phyloP scores from a whole-genome alignment of 2,113 vertebrate species.

The Crypturellus undulatus region DNA sequence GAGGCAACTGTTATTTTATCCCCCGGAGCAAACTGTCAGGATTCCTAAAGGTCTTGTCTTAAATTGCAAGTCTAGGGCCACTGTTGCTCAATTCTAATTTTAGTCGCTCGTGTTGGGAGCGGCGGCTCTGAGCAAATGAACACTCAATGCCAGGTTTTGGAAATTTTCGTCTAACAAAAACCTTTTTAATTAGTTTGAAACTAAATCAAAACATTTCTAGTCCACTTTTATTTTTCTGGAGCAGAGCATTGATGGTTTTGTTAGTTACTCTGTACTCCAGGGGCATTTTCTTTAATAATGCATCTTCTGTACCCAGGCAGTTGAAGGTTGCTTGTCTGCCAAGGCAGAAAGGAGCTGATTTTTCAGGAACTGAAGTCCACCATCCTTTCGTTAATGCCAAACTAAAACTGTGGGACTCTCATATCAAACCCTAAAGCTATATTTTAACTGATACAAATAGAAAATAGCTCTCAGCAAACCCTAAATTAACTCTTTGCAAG shows the following conservation, averaged over 20 bases:
- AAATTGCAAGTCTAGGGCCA: slow-evolving; percentile 26
- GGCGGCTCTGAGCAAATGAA: not conserved
- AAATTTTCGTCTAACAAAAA: not conserved
- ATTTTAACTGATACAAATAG: not conserved
- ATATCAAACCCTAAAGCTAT: not conserved
- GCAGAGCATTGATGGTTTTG: no score
- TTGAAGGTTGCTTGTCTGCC: not conserved
- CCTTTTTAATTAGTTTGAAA: slow-evolving; percentile 5
- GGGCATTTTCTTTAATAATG: not conserved
- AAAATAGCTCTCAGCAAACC: not conserved
- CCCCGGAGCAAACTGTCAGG: slow-evolving; percentile 39
- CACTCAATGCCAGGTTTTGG: not conserved
- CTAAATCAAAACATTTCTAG: not conserved
- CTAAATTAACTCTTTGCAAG: not conserved
- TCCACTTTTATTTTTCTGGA: not conserved
- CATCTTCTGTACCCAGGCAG: not conserved
- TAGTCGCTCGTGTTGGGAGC: not conserved
- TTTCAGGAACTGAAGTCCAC: not conserved
- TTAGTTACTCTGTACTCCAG: not conserved
- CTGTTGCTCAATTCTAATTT: slow-evolving; percentile 33
- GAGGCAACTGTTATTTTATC: slow-evolving; percentile 25
- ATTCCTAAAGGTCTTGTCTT: slow-evolving; percentile 31
- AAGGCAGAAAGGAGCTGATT: not conserved
- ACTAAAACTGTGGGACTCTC: not conserved
- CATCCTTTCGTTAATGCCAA: not conserved